Base-by-base conservation (phyloP, 2,797 vertebrate genomes). In the Fringilla coelebs region DNA sequence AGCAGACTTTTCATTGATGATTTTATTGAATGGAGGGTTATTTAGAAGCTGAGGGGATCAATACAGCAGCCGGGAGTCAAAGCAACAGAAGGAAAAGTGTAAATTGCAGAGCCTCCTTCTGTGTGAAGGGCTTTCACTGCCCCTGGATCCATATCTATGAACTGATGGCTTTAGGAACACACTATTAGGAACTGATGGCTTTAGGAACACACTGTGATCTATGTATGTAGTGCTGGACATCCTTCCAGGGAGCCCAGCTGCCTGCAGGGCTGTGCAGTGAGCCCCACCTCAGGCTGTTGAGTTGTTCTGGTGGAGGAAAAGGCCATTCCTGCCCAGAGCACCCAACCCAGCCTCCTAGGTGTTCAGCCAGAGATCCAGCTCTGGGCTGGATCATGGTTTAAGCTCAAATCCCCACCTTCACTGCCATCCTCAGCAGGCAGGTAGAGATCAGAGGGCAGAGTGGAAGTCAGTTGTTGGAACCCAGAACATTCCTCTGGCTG, bases 21-120 rank as follows among this genome's bases (percentile, higher is more conserved):
- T 26, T 58, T 2, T 89, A 84, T 93, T 78, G 89, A 90, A 26
- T 17, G 34, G 58, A 88, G 65, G n/a, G 66, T 93, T 96, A 84
- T 88, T 95, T 93, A 91, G 91, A 88, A 92, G 91, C 79, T 65
- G 80, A 58, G 57, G 36, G 45, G 73, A 94, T 96, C 91, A 25
- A 92, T 94, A 70, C 16, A 66, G 45, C 45, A 95, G 73, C 76
- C 63, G 70, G 17, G 55, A 94, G 85, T 70, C 43, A 60, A 84
- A 88, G 43, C 43, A 86, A 16, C 43, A 66, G 63, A 46, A 67
- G 62, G 32, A 41, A 24, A 81, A 91, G n/a, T 70, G 48, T 48
- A 8, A 75, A 92, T 83, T 89, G n/a, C 45, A 86, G 60, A 43
- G 34, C 8, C 15, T 74, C 6, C 46, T 68, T 83, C 70, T 34